Conservation (phyloP, 2,888 invertebrate genomes). For the Rotaria socialis region DNA sequence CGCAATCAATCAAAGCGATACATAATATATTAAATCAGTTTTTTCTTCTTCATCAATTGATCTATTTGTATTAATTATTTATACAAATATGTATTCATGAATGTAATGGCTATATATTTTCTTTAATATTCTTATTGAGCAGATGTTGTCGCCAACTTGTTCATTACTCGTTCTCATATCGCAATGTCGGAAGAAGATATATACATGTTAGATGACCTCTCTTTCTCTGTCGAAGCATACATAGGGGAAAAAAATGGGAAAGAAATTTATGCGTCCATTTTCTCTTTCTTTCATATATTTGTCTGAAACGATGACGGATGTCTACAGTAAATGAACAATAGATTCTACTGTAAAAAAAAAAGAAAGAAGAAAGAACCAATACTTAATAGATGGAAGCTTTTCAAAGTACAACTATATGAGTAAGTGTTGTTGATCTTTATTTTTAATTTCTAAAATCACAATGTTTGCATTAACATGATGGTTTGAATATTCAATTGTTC, state of each 20-base stretch:
- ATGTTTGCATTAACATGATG: neutral
- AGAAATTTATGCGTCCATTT: neutral
- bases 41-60: neutral
- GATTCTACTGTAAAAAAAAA: neutral
- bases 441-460: neutral
- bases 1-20: neutral
- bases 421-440: neutral
- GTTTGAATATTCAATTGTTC: slow-evolving; percentile 1
- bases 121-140: slow-evolving; percentile 6
- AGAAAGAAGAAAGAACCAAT: neutral
- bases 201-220: slow-evolving; percentile 7
- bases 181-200: neutral
- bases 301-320: neutral
- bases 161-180: slow-evolving; percentile 3
- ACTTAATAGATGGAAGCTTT: neutral
- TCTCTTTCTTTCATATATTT: neutral
- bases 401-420: neutral
- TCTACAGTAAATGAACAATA: neutral
- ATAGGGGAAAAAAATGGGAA: neutral
- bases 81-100: neutral
- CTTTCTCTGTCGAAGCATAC: neutral
- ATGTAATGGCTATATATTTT: slow-evolving; percentile 2
- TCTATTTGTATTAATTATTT: neutral
- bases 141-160: slow-evolving; percentile 18
- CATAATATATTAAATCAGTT: neutral